A percentile compares a stretch with the other conserved stretches of the same genome.
Evolutionary conservation across 2,888 invertebrate species (phyloP).

Genomic region (Agonopterix subpropinquella): DNA sequence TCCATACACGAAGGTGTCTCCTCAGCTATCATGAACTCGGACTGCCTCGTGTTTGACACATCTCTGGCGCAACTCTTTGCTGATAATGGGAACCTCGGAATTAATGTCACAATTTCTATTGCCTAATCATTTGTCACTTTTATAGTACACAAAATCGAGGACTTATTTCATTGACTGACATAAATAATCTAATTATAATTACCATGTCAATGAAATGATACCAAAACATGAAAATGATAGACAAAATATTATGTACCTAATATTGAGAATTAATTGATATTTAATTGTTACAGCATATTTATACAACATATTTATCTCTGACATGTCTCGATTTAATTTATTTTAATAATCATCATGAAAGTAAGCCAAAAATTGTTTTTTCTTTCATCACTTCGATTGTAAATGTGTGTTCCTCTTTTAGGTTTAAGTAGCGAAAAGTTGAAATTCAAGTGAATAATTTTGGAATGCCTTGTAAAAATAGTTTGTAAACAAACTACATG

Average conservation of each 20-base stretch:
- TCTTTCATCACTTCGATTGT: slow-evolving; percentile 41
- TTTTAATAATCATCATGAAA: slow-evolving; percentile 23
- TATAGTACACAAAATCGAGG: slow-evolving; percentile 13
- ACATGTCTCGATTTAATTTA: slow-evolving; percentile 21
- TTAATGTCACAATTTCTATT: slow-evolving; percentile 99
- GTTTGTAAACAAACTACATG: slow-evolving; percentile 33
- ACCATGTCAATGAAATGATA: slow-evolving; percentile 28
- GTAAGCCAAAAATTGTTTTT: slow-evolving; percentile 61
- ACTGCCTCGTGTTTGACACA: slow-evolving; percentile 99
- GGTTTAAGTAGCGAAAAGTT: slow-evolving; percentile 55
- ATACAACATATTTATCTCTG: slow-evolving; percentile 2
- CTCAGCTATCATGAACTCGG: slow-evolving; percentile 97
- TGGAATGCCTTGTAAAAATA: slow-evolving; percentile 45
- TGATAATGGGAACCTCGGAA: slow-evolving; percentile 99
- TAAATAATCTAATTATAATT: slow-evolving; percentile 34
- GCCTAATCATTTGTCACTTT: slow-evolving; percentile 72
- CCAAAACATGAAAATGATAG: slow-evolving; percentile 3
- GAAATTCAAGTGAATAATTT: slow-evolving; percentile 38
- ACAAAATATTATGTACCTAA: slow-evolving; percentile 9
- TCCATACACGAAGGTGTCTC: slow-evolving; percentile 99
- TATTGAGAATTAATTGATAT: slow-evolving; percentile 2
- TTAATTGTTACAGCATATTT: slow-evolving; percentile 1
- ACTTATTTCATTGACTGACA: slow-evolving; percentile 30
- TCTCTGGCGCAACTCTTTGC: slow-evolving; percentile 98
- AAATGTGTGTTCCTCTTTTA: slow-evolving; percentile 67